phyloP scores from a whole-genome alignment of 2,113 vertebrate genomes.

The Oreochromis tanganicae region DNA sequence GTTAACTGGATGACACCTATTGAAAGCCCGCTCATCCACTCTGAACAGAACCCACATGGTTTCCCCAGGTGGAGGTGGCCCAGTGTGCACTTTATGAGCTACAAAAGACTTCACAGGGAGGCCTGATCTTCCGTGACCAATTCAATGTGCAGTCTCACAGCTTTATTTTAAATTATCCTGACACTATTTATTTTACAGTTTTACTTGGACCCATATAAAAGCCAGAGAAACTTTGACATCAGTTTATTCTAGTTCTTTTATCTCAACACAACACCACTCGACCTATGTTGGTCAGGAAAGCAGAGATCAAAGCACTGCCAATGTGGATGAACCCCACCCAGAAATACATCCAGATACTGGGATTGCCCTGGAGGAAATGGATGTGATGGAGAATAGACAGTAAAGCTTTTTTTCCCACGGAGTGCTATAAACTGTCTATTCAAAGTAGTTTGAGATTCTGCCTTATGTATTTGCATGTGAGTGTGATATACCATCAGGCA shows the following conservation, averaged over 20 bases:
- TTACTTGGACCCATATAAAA: not conserved
- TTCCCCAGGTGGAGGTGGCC: conserved; percentile 25
- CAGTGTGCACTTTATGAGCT: not conserved
- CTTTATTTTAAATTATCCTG: not conserved
- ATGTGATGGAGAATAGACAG: not conserved
- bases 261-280: not conserved
- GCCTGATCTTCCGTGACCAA: not conserved
- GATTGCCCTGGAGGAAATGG: not conserved
- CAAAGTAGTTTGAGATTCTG: not conserved
- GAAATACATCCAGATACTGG: not conserved
- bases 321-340: not conserved
- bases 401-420: not conserved
- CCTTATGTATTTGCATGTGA: not conserved
- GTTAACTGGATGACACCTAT: not conserved
- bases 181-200: not conserved
- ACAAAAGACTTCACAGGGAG: not conserved
- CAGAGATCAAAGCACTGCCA: not conserved
- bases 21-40: conserved; percentile 29
- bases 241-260: not conserved
- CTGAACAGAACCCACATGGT: conserved; percentile 8
- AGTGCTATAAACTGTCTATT: not conserved
- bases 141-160: not conserved
- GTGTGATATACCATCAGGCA: not conserved
- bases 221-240: not conserved
- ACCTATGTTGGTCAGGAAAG: not conserved